phyloP scores from a whole-genome alignment of 2,888 invertebrate species.

The Omphaloscelis lunosa region DNA sequence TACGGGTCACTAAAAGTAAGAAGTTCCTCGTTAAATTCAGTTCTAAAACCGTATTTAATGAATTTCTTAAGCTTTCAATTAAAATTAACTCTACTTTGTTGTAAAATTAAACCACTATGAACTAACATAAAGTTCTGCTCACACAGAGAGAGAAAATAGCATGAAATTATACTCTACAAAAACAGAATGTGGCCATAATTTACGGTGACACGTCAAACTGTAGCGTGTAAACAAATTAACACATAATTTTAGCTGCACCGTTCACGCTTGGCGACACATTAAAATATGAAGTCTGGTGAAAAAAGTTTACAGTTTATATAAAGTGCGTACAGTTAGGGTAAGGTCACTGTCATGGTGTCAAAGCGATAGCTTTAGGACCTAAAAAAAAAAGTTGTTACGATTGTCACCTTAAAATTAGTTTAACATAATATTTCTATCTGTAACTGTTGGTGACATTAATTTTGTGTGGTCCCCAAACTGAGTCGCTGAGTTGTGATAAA shows the following conservation, averaged over 20 bases:
- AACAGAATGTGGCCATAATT: constrained; percentile 57
- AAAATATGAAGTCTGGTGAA: constrained; percentile 51
- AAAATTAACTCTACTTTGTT: not conserved
- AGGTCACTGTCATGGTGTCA: not conserved
- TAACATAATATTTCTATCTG: too few relatives aligned
- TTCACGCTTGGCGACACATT: constrained; percentile 47
- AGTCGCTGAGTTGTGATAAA: too few relatives aligned
- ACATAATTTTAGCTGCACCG: constrained; percentile 63
- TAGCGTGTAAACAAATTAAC: constrained; percentile 62
- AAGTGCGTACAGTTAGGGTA: not conserved
- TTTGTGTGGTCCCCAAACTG: too few relatives aligned
- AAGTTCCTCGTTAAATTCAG: not conserved
- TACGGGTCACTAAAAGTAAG: not conserved
- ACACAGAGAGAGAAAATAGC: constrained; percentile 51
- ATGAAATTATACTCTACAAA: constrained; percentile 58
- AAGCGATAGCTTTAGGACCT: not conserved
- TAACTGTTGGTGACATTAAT: too few relatives aligned
- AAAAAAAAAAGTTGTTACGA: too few relatives aligned
- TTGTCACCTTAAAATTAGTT: too few relatives aligned
- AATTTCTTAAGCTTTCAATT: not conserved
- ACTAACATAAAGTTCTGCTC: constrained; percentile 25
- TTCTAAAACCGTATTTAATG: not conserved
- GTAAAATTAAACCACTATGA: constrained; percentile 30
- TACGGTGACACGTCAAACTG: constrained; percentile 59
- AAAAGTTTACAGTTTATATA: constrained; percentile 20